Conservation (phyloP, 1,140 invertebrate species). For the Micrasema minimum region DNA sequence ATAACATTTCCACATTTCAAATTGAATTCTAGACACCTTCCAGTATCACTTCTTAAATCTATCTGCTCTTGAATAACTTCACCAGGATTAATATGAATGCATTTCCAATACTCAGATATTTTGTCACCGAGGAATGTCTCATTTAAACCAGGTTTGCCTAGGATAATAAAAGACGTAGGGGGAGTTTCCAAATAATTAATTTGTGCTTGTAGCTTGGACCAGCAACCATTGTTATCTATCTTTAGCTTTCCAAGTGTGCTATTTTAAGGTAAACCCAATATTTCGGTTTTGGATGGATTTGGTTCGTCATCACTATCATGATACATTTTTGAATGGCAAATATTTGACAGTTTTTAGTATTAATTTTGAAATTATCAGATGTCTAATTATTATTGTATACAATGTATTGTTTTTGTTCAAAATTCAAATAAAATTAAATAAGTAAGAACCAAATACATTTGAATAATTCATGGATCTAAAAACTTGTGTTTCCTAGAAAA, state of each 20-base stretch:
- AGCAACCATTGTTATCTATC: constrained; percentile 43
- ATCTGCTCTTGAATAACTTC: constrained; percentile 68
- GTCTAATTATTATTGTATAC: background rate
- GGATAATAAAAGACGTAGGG: constrained; percentile 68
- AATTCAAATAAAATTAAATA: too few species aligned
- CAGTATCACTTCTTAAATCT: constrained; percentile 61
- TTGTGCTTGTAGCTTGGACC: constrained; percentile 64
- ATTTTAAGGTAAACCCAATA: constrained; percentile 1
- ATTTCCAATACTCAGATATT: constrained; percentile 67
- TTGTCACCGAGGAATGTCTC: constrained; percentile 63
- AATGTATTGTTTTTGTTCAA: too few species aligned
- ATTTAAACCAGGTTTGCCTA: constrained; percentile 69
- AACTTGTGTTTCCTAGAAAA: too few species aligned
- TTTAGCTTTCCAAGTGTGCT: background rate
- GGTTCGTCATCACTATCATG: too few species aligned
- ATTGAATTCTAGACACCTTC: constrained; percentile 67
- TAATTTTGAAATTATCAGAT: background rate
- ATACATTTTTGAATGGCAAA: background rate
- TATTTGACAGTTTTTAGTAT: background rate
- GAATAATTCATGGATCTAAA: too few species aligned
- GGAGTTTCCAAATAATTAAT: constrained; percentile 62
- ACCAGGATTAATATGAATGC: constrained; percentile 68
- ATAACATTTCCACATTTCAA: constrained; percentile 64
- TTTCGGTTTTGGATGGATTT: background rate
- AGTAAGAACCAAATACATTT: too few species aligned